phyloP scores from a whole-genome alignment of 2,113 vertebrate species.

The Lycocorax pyrrhopterus region DNA sequence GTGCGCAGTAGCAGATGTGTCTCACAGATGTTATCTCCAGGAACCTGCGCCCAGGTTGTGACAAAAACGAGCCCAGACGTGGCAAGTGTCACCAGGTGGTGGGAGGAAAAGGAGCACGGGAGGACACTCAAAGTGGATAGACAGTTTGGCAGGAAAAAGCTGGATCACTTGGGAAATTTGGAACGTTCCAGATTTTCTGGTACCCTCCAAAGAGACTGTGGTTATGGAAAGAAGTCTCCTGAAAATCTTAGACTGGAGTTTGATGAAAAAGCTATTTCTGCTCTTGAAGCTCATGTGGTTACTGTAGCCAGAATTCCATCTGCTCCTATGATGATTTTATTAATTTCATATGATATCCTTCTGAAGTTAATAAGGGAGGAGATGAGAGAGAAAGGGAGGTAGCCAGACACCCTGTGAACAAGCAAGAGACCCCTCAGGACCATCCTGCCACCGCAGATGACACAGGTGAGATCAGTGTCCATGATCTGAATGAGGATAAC shows the following conservation, averaged over 20 bases:
- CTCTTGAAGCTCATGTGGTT: neutral
- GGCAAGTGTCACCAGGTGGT: neutral
- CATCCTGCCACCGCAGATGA: neutral
- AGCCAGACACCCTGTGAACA: neutral
- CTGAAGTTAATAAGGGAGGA: neutral
- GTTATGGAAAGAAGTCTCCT: neutral
- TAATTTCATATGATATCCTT: neutral
- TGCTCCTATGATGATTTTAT: neutral
- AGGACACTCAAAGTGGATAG: neutral
- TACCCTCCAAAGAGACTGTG: neutral
- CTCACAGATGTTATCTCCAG: neutral
- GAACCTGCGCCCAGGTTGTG: neutral
- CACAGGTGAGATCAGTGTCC: neutral
- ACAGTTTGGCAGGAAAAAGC: neutral
- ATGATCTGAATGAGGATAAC: rapidly evolving
- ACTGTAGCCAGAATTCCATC: neutral
- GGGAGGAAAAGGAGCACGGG: neutral
- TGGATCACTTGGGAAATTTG: neutral
- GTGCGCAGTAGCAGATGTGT: neutral
- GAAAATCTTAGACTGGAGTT: neutral
- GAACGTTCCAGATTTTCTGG: neutral
- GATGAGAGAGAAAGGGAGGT: neutral
- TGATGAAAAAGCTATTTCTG: neutral
- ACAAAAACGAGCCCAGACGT: constrained; percentile 11
- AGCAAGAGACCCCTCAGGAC: neutral